Evolutionary conservation across 1,140 invertebrate genomes (phyloP), one percentile per base, ranked within the genome.

Genomic region (Drosophila rufa): DNA sequence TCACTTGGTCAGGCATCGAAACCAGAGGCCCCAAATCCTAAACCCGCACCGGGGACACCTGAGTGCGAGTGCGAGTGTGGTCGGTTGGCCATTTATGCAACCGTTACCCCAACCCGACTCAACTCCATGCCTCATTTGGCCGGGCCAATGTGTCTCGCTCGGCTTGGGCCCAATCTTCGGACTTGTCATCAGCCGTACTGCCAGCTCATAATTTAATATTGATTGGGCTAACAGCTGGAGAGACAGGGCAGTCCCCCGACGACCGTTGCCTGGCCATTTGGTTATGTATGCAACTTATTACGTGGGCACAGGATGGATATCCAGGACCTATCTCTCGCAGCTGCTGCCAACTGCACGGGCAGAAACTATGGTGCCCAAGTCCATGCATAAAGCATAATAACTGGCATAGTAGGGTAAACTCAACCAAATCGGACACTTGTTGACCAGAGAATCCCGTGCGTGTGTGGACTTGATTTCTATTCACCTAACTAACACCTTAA

Each of bases 161-260:
- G 66, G 82, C 59, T 79, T 78, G 56, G 61, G 33, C 45, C 38
- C 46, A 74, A 73, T 70, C 69, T 19, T 38, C 50, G 15, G 46
- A n/a, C 68, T 61, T 38, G 56, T 33, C 69, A 66, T 46, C 60
- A 22, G 36, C 45, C 48, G 38, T 45, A 68, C 40, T 57, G 62
- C 60, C 62, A 75, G 69, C 60, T 80, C 56, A 79, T 68, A 80
- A 80, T 80, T 75, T 80, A 80, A 80, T 80, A 80, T 80, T 80
- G 78, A 80, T 79, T 80, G 62, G 76, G 59, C 67, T 68, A 74
- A 74, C 50, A 74, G 61, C 66, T 71, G 42, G 30, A 38, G 25
- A 33, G 40, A 3, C 38, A 11, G 19, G n/a, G 1, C 1, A 25
- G 4, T 17, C 51, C 64, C 65, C 65, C 15, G 22, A 15, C 43